Evolutionary conservation across 2,113 vertebrate species (phyloP).

Genomic region (Thalassarche chlororhynchos): DNA sequence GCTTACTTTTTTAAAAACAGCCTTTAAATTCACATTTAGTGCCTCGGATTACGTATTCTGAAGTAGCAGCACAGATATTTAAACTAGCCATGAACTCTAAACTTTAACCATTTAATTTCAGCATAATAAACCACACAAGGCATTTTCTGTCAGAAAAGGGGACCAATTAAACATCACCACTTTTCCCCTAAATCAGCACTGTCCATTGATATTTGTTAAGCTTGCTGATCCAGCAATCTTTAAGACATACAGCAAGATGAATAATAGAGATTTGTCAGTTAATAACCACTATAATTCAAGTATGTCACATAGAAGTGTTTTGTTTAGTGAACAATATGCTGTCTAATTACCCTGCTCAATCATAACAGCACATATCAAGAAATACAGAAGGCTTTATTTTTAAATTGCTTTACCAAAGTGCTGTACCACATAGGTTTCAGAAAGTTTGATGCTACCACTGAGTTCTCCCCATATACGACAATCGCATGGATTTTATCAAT

Average conservation of each 20-base stretch:
- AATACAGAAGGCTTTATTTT: constrained; percentile 49
- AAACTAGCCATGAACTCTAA: neutral
- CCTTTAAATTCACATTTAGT: neutral
- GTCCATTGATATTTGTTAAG: constrained; percentile 45
- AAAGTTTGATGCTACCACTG: neutral
- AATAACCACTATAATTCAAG: constrained; percentile 93
- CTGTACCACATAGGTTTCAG: neutral
- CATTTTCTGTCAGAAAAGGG: neutral
- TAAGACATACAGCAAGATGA: constrained; percentile 80
- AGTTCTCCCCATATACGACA: neutral
- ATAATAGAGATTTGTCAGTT: constrained; percentile 89
- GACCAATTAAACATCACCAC: neutral
- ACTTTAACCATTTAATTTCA: constrained; percentile 37
- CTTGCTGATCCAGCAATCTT: constrained; percentile 76
- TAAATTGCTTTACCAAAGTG: neutral
- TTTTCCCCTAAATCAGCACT: constrained; percentile 36
- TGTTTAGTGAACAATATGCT: constrained; percentile 92
- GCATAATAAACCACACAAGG: neutral
- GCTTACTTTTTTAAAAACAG: neutral
- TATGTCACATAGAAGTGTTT: constrained; percentile 86
- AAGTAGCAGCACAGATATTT: neutral
- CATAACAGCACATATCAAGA: constrained; percentile 81
- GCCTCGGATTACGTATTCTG: neutral
- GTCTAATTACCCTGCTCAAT: constrained; percentile 92
- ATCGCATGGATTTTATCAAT: neutral